phyloP scores from a whole-genome alignment of 2,888 invertebrate genomes.

The Harpagoxenus sublaevis region DNA sequence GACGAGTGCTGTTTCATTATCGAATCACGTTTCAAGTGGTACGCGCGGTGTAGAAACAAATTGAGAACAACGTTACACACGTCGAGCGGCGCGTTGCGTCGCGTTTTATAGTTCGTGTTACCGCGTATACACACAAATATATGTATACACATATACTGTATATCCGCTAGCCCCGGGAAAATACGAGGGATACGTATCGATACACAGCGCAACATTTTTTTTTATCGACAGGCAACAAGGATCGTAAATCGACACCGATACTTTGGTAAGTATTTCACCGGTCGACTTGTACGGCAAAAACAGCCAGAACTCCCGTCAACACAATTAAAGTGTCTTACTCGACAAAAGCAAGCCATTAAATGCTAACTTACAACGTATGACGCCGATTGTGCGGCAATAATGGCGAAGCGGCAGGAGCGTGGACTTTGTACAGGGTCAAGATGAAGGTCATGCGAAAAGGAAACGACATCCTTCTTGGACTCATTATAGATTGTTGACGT shows the following conservation, averaged over 20 bases:
- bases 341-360: not conserved
- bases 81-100: slow-evolving; percentile 30
- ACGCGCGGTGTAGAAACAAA: slow-evolving; percentile 48
- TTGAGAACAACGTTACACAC: slow-evolving; percentile 56
- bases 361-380: not conserved
- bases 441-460: slow-evolving; percentile 66
- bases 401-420: not conserved
- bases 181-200: slow-evolving; percentile 8
- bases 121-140: slow-evolving; percentile 26
- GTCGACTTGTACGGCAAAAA: not conserved
- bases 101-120: not conserved
- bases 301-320: not conserved
- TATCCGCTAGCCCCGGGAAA: not conserved
- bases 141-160: not conserved
- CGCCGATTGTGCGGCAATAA: not conserved
- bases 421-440: slow-evolving; percentile 59
- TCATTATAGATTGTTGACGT: slow-evolving; percentile 64
- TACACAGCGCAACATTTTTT: not conserved
- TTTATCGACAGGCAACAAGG: not conserved
- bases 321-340: not conserved
- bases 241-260: not conserved
- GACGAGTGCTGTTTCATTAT: slow-evolving; percentile 67
- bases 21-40: slow-evolving; percentile 68
- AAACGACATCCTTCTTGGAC: slow-evolving; percentile 58
- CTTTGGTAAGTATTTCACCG: not conserved